Conservation (phyloP, 2,888 invertebrate genomes). For the Agrotis exclamationis region DNA sequence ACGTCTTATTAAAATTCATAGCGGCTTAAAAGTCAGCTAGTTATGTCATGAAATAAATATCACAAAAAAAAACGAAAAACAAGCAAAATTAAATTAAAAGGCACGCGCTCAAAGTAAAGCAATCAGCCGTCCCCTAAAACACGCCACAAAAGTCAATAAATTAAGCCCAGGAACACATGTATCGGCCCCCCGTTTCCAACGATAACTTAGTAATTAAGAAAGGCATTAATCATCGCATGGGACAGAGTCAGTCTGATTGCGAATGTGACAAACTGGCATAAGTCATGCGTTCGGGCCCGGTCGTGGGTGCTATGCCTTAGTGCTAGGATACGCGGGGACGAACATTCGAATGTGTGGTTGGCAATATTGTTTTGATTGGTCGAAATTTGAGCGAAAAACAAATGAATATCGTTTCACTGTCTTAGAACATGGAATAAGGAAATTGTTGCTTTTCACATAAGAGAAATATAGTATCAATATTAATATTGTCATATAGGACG, state of each 20-base stretch:
- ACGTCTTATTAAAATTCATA: too few species aligned
- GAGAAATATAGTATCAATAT: not conserved
- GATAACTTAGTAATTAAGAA: slow-evolving; percentile 90
- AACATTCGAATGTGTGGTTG: slow-evolving; percentile 11
- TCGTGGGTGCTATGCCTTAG: slow-evolving; percentile 79
- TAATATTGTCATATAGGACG: too few species aligned
- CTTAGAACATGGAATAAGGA: not conserved
- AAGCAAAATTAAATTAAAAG: slow-evolving; percentile 66
- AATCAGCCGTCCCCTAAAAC: slow-evolving; percentile 69
- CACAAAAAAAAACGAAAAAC: slow-evolving; percentile 37
- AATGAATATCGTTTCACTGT: not conserved
- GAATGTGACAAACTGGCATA: slow-evolving; percentile 86
- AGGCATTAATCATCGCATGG: slow-evolving; percentile 89
- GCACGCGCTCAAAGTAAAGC: slow-evolving; percentile 67
- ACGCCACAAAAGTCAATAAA: slow-evolving; percentile 87
- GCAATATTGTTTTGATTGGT: slow-evolving; percentile 3
- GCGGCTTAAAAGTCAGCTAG: not conserved
- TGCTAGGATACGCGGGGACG: slow-evolving; percentile 35
- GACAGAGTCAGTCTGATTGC: slow-evolving; percentile 82
- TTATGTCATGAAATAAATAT: not conserved
- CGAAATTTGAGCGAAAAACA: not conserved
- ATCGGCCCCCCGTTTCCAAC: slow-evolving; percentile 77
- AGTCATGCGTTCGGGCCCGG: slow-evolving; percentile 78
- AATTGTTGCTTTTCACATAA: not conserved
- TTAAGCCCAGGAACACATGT: slow-evolving; percentile 87